A percentile compares a stretch with the other conserved stretches of the same genome.
Evolutionary conservation across 1,140 invertebrate species (phyloP).

Genomic region (Microplitis demolitor): DNA sequence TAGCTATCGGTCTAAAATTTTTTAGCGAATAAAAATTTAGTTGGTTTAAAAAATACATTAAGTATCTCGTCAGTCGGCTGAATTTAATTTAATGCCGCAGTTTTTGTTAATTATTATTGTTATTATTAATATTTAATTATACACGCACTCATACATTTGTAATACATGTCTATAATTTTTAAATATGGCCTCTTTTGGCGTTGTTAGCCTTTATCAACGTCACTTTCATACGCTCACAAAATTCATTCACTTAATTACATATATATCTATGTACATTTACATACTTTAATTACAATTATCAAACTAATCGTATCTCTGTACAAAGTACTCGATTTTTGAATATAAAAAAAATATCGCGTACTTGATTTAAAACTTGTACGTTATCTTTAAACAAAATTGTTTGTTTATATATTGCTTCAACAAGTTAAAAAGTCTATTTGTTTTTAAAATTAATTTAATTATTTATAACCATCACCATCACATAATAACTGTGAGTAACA

Average conservation of each 20-base stretch:
- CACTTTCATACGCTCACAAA: neutral
- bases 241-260: neutral
- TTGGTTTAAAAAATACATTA: constrained; percentile 25
- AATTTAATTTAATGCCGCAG: too few relatives aligned
- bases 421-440: neutral
- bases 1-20: neutral
- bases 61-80: constrained; percentile 2
- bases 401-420: constrained; percentile 15
- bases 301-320: constrained; percentile 13
- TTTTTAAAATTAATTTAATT: neutral
- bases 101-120: neutral
- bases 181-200: constrained; percentile 31
- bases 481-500: neutral
- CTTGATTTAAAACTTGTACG: constrained; percentile 14
- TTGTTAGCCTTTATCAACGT: constrained; percentile 17
- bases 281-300: neutral
- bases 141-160: neutral
- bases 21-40: constrained; percentile 1
- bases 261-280: neutral
- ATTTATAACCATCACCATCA: constrained; percentile 2
- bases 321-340: neutral
- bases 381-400: neutral
- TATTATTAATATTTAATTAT: neutral
- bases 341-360: constrained; percentile 16
- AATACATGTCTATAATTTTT: constrained; percentile 6